phyloP scores from a whole-genome alignment of 1,140 invertebrate species.

The Hetaerina americana region DNA sequence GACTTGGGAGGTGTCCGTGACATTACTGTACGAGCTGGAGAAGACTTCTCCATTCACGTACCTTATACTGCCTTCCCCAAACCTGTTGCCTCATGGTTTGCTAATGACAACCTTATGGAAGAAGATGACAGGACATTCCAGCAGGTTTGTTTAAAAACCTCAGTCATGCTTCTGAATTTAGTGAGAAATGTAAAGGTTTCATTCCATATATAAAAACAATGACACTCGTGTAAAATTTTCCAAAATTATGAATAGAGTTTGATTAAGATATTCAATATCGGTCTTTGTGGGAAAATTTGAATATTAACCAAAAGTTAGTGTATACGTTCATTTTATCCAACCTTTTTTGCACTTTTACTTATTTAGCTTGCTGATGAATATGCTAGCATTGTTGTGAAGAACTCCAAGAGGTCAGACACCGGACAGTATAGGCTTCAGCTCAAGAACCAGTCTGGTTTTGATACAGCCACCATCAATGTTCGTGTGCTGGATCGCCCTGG shows the following conservation, averaged over 20 bases:
- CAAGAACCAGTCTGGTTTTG: constrained; percentile 88
- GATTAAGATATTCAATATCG: too few species aligned
- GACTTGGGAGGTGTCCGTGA: constrained; percentile 85
- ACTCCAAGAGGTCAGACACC: constrained; percentile 77
- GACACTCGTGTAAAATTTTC: too few species aligned
- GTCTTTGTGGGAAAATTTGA: too few species aligned
- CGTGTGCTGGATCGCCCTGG: constrained; percentile 82
- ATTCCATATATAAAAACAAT: too few species aligned
- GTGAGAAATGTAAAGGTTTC: too few species aligned
- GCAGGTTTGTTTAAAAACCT: constrained; percentile 41
- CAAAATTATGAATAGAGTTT: too few species aligned
- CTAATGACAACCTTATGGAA: constrained; percentile 65
- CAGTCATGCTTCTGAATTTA: too few species aligned
- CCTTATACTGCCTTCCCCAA: constrained; percentile 91
- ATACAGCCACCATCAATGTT: constrained; percentile 87
- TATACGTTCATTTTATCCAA: background rate
- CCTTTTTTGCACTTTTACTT: constrained; percentile 10
- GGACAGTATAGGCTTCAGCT: constrained; percentile 87
- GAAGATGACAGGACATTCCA: constrained; percentile 67
- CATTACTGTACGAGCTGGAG: constrained; percentile 90
- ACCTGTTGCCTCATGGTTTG: constrained; percentile 86
- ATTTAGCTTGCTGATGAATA: constrained; percentile 67
- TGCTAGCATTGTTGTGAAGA: constrained; percentile 77
- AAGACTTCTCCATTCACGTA: constrained; percentile 92
- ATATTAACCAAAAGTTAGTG: background rate